Conservation (phyloP, 1,140 invertebrate species). For the Microplitis mediator region DNA sequence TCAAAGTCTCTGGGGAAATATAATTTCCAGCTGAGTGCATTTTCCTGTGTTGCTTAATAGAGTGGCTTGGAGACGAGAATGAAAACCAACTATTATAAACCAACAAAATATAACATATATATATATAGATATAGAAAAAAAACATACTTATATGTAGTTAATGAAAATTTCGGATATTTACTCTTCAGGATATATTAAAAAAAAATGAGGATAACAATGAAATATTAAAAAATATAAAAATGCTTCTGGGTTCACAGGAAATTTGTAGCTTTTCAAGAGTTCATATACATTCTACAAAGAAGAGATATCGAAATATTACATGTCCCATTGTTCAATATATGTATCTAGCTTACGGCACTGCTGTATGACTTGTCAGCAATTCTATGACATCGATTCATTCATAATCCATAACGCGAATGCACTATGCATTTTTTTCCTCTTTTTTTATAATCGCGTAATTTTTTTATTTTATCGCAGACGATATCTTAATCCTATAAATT, state of each 20-base stretch:
- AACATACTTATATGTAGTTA: not conserved
- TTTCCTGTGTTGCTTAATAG: not conserved
- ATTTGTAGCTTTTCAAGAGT: not conserved
- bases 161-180: too few relatives aligned
- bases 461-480: not conserved
- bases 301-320: not conserved
- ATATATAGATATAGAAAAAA: too few relatives aligned
- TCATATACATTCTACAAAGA: not conserved
- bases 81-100: not conserved
- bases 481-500: not conserved
- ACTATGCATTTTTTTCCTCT: not conserved
- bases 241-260: not conserved
- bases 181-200: too few relatives aligned
- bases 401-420: not conserved
- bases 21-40: constrained; percentile 2
- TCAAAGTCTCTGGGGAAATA: not conserved
- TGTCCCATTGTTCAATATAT: constrained; percentile 4
- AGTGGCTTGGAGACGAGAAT: not conserved
- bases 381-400: constrained; percentile 14
- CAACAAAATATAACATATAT: not conserved
- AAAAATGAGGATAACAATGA: too few relatives aligned
- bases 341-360: constrained; percentile 3
- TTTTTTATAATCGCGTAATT: not conserved
- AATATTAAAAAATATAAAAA: too few relatives aligned
- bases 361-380: constrained; percentile 13